Conservation (phyloP, 2,888 invertebrate genomes). For the Chymomyza procnemis region DNA sequence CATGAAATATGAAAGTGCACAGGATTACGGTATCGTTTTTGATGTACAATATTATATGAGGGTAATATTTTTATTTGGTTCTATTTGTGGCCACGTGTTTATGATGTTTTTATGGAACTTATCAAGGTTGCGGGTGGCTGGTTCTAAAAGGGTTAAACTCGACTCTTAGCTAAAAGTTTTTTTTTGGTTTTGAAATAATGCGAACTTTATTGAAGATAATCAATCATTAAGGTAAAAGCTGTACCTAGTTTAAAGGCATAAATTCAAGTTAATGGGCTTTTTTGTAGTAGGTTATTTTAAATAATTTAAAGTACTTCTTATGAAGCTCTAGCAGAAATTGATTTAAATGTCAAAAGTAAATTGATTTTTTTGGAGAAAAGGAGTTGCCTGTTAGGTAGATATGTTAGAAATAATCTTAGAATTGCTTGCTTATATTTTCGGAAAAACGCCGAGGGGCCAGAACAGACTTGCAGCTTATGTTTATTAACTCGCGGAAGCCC, state of each 20-base stretch:
- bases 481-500: no score
- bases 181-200: slow-evolving; percentile 4
- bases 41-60: not conserved
- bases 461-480: no score
- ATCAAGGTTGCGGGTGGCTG: slow-evolving; percentile 22
- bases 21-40: not conserved
- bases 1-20: not conserved
- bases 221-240: slow-evolving; percentile 48
- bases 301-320: slow-evolving; percentile 28
- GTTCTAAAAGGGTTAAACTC: not conserved
- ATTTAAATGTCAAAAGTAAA: no score
- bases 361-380: no score
- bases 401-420: no score
- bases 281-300: not conserved
- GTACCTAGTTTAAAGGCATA: slow-evolving; percentile 43
- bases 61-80: not conserved
- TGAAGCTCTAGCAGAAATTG: no score
- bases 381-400: no score
- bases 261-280: slow-evolving; percentile 20
- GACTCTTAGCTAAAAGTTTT: not conserved
- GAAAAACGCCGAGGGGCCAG: no score
- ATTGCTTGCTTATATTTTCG: no score
- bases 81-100: not conserved
- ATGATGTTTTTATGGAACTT: slow-evolving; percentile 18
- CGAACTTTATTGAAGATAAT: slow-evolving; percentile 50